These are phyloP conservation scores for Drosophila cardini DNA, from an alignment of 1,140 invertebrate genomes.

Conservation along the genomic window DNA sequence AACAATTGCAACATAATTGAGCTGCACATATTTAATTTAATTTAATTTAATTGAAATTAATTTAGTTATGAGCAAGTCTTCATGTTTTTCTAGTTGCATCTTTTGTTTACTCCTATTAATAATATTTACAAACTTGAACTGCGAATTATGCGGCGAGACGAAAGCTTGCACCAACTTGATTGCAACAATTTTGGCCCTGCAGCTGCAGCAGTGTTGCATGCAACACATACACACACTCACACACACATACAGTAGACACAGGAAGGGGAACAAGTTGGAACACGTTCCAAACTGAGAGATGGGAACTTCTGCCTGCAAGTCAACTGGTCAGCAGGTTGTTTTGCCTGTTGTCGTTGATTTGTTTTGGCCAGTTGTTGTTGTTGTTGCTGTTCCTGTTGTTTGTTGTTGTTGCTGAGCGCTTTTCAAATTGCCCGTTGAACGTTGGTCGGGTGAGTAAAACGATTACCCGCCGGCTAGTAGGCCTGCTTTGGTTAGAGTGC, in stretches of 20 bases:
- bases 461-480: constrained; percentile 82
- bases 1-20: constrained; percentile 51
- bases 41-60: constrained; percentile 25
- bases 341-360: constrained; percentile 64
- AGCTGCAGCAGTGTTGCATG: constrained; percentile 25
- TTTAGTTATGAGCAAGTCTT: background rate
- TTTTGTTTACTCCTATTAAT: constrained; percentile 62
- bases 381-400: constrained; percentile 20
- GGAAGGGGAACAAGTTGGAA: constrained; percentile 28
- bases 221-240: background rate
- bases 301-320: constrained; percentile 35
- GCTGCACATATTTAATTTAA: constrained; percentile 59
- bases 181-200: constrained; percentile 54
- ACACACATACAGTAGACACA: constrained; percentile 4
- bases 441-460: constrained; percentile 79
- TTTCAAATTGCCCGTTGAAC: constrained; percentile 73
- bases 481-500: constrained; percentile 59
- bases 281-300: constrained; percentile 62
- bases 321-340: constrained; percentile 74
- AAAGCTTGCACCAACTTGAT: constrained; percentile 68
- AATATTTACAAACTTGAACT: constrained; percentile 60
- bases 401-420: constrained; percentile 57
- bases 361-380: constrained; percentile 60
- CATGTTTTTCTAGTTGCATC: constrained; percentile 4
- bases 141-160: constrained; percentile 66